A percentile compares a stretch with the other conserved stretches of the same genome.
Conservation (phyloP, 2,888 invertebrate genomes). For the Eupithecia centaureata region DNA sequence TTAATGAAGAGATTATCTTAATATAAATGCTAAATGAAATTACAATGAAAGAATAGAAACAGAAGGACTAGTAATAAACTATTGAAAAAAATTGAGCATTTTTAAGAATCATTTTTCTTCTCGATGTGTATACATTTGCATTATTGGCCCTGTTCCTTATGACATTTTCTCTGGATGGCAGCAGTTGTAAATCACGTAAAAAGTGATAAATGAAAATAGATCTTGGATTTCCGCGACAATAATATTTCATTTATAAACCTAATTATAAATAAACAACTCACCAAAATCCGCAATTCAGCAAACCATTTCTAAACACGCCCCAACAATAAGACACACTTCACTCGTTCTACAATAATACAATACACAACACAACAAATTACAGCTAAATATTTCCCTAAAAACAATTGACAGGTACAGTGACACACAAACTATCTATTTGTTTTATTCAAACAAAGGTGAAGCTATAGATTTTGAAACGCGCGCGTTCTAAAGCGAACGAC, state of each 20-base stretch:
- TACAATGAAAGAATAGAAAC: too few species aligned
- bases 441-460: conserved; percentile 29
- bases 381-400: conserved; percentile 16
- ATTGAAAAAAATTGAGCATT: too few species aligned
- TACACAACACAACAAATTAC: conserved; percentile 18
- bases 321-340: conserved; percentile 2
- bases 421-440: conserved; percentile 27
- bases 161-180: neutral
- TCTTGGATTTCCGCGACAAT: neutral
- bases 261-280: conserved; percentile 27
- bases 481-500: conserved; percentile 30
- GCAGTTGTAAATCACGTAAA: neutral
- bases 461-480: conserved; percentile 27
- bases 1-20: too few species aligned
- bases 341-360: neutral
- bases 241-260: neutral
- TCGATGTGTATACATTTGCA: neutral
- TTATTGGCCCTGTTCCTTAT: neutral
- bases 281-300: conserved; percentile 35
- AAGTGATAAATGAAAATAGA: neutral
- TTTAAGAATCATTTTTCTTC: neutral
- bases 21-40: too few species aligned
- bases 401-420: conserved; percentile 37
- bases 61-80: too few species aligned
- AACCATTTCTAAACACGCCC: conserved; percentile 29